These are phyloP conservation scores for Pemphigus obesinymphae DNA, from an alignment of 1,140 invertebrate species.

Conservation along the genomic window DNA sequence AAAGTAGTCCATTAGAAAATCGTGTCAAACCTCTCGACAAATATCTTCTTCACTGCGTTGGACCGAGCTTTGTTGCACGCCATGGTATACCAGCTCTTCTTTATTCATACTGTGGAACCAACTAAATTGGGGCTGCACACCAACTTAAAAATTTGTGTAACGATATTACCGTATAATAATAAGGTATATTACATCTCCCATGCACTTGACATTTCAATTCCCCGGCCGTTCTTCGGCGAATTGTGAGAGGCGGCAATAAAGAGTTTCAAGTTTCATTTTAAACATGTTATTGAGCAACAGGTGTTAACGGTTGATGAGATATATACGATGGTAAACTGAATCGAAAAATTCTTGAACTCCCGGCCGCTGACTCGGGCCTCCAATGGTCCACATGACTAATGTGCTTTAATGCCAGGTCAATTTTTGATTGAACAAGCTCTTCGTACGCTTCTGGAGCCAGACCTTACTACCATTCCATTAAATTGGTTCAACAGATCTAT, in stretches of 20 bases:
- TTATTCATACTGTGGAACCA: too few species aligned
- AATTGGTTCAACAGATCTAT: neutral
- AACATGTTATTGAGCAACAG: conserved; percentile 28
- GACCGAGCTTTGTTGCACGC: too few species aligned
- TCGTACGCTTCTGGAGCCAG: neutral
- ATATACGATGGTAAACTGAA: neutral
- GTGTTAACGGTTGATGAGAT: conserved; percentile 38
- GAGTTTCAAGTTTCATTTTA: conserved; percentile 44
- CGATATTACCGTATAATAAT: neutral
- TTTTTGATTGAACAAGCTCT: neutral
- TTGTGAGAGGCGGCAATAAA: conserved; percentile 47
- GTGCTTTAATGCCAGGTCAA: neutral
- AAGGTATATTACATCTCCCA: neutral
- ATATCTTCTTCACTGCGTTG: too few species aligned
- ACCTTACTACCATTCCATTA: neutral
- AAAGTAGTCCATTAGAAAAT: too few species aligned
- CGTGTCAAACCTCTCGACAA: too few species aligned
- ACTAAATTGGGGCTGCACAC: too few species aligned
- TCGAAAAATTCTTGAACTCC: neutral
- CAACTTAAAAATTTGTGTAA: too few species aligned
- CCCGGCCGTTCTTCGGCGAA: conserved; percentile 45
- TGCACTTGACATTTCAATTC: conserved; percentile 46
- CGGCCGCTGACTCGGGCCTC: neutral
- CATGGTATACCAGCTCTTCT: too few species aligned
- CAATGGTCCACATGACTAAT: neutral